Evolutionary conservation across 1,140 invertebrate genomes (phyloP).

Genomic region (Aricia agestis): DNA sequence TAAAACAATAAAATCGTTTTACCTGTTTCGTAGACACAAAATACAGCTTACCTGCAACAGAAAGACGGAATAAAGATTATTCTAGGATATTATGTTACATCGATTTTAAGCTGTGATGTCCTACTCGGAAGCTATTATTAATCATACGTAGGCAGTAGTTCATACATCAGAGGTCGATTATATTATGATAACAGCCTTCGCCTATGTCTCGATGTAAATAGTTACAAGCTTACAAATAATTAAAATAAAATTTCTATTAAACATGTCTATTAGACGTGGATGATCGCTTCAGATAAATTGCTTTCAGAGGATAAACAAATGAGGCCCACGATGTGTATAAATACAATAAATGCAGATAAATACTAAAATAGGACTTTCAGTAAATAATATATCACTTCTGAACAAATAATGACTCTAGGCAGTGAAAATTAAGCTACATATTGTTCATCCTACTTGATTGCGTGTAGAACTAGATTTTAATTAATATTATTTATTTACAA

Average conservation of each 20-base stretch:
- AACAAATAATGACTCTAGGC: too few species aligned
- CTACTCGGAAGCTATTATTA: slow-evolving; percentile 13
- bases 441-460: too few species aligned
- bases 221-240: slow-evolving; percentile 10
- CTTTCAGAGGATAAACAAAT: neutral
- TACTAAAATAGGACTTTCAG: too few species aligned
- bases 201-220: neutral
- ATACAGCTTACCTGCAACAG: too few species aligned
- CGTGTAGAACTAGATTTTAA: too few species aligned
- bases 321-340: neutral
- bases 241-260: slow-evolving; percentile 12
- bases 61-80: neutral
- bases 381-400: too few species aligned
- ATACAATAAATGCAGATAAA: neutral
- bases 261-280: slow-evolving; percentile 4
- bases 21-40: too few species aligned
- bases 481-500: too few species aligned
- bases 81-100: neutral
- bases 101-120: neutral
- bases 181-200: slow-evolving; percentile 7
- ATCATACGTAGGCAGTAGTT: slow-evolving; percentile 13
- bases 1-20: too few species aligned
- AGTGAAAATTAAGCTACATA: too few species aligned
- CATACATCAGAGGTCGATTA: slow-evolving; percentile 13
- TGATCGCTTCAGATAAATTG: neutral